These are phyloP conservation scores for Sitta carolinensis DNA, from an alignment of 2,797 vertebrate species.

Conservation along the genomic window DNA sequence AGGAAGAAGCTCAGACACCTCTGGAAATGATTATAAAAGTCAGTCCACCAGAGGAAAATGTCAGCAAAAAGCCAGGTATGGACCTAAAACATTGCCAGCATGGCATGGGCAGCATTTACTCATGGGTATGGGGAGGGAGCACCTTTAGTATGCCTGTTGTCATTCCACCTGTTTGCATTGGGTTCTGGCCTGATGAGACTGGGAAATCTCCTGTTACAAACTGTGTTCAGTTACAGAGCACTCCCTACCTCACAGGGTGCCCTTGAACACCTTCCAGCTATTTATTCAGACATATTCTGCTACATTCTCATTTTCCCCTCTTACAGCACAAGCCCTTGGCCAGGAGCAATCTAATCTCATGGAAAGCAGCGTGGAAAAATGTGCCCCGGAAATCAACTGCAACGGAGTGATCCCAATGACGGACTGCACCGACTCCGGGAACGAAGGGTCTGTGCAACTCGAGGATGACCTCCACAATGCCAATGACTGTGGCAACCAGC, in stretches of 20 bases:
- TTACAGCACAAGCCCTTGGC: conserved; percentile 67
- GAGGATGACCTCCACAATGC: conserved; percentile 78
- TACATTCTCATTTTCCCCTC: neutral
- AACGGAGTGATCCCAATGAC: conserved; percentile 77
- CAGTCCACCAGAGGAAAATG: conserved; percentile 80
- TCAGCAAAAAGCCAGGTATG: conserved; percentile 76
- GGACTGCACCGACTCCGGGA: conserved; percentile 55
- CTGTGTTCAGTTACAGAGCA: neutral
- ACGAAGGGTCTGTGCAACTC: conserved; percentile 57
- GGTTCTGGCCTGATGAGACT: neutral
- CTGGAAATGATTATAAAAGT: conserved; percentile 76
- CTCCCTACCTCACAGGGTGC: neutral
- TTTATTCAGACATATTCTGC: neutral
- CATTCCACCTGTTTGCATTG: neutral
- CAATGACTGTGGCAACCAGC: conserved; percentile 67
- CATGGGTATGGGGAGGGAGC: neutral
- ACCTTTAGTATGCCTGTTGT: neutral
- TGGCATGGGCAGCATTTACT: neutral
- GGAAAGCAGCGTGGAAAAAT: conserved; percentile 63
- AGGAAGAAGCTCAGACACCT: conserved; percentile 82
- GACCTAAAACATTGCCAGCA: neutral
- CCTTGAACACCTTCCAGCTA: neutral
- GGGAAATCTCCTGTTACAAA: neutral
- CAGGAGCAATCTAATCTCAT: conserved; percentile 68
- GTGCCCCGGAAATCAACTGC: conserved; percentile 78